A percentile compares a stretch with the other conserved stretches of the same genome.
phyloP scores from a whole-genome alignment of 2,888 invertebrate genomes.

The Acholoe squamosa region DNA sequence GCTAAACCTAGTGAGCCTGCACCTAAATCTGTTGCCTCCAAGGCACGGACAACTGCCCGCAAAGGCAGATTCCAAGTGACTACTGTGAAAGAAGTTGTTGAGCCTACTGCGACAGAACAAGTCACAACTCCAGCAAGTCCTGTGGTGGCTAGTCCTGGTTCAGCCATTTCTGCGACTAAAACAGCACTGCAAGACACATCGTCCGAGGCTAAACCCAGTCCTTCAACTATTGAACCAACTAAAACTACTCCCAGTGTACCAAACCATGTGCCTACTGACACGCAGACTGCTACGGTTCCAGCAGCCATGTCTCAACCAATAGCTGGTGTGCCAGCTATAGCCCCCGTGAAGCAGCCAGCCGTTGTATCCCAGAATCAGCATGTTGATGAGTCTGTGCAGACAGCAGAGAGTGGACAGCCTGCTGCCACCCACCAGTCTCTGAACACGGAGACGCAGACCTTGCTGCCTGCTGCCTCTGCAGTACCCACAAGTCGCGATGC shows the following conservation, averaged over 20 bases:
- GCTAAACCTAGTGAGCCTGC: background rate
- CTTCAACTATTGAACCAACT: background rate
- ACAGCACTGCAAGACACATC: background rate
- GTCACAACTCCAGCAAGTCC: background rate
- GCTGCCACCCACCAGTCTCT: background rate
- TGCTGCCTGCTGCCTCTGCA: background rate
- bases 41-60: background rate
- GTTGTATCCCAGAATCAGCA: no score
- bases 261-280: background rate
- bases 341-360: background rate
- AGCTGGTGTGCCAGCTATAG: background rate
- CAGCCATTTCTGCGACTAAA: background rate
- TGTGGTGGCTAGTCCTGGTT: constrained; percentile 25
- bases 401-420: no score
- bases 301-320: background rate
- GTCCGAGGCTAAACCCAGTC: background rate
- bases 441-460: background rate
- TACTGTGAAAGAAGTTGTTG: constrained; percentile 56
- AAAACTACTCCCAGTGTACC: background rate
- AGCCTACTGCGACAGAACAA: background rate
- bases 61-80: constrained; percentile 64
- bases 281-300: background rate
- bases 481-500: background rate
- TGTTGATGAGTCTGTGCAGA: no score
- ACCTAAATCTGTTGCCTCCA: background rate